Evolutionary conservation across 2,888 invertebrate species (phyloP).

Genomic region (Agrotis ipsilon): DNA sequence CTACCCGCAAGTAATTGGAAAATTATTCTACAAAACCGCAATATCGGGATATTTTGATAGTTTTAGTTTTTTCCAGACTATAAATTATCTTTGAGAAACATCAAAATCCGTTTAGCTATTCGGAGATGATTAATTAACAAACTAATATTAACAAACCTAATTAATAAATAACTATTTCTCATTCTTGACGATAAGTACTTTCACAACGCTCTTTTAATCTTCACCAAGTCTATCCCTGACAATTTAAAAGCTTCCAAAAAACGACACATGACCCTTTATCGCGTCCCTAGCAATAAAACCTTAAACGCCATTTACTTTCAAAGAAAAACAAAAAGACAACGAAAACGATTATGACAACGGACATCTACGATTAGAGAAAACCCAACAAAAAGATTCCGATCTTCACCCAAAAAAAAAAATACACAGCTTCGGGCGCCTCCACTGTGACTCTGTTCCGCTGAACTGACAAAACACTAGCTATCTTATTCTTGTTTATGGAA

Average conservation of each 20-base stretch:
- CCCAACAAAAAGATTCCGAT: conserved; percentile 59
- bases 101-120: no score
- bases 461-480: conserved; percentile 23
- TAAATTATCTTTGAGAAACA: no score
- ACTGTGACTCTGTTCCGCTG: conserved; percentile 7
- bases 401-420: conserved; percentile 56
- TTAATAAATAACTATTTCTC: no score
- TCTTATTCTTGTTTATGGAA: conserved; percentile 16
- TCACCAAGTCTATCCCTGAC: background rate
- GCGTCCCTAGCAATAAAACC: conserved; percentile 41
- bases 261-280: conserved; percentile 29
- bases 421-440: conserved; percentile 41
- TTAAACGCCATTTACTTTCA: conserved; percentile 27
- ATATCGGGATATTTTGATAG: no score
- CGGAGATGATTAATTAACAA: no score
- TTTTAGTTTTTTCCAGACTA: no score
- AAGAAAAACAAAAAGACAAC: conserved; percentile 45
- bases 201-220: conserved; percentile 10
- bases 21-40: no score
- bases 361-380: conserved; percentile 59
- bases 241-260: conserved; percentile 24
- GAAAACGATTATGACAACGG: conserved; percentile 59
- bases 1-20: no score
- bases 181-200: background rate
- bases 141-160: no score